Percentiles rank a stretch among this genome's conserved stretches.
These are phyloP conservation scores for Drosophila bifasciata DNA, from an alignment of 1,140 invertebrate genomes.

Conservation along the genomic window DNA sequence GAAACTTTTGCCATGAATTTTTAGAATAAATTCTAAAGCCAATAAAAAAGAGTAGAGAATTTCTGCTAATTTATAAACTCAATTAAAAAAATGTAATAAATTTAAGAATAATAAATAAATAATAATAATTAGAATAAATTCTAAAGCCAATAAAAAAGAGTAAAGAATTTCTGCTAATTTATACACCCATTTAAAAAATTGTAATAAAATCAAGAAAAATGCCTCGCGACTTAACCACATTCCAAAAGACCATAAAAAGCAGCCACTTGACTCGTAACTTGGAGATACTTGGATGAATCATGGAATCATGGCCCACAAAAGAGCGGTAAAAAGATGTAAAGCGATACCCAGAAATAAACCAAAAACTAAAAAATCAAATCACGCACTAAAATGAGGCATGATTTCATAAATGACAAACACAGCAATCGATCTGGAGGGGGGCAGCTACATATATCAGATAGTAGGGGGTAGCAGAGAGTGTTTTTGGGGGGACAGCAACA, in stretches of 20 bases:
- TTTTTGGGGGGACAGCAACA: neutral
- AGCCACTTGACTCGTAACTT: neutral
- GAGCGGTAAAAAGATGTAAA: neutral
- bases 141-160: neutral
- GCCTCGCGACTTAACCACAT: neutral
- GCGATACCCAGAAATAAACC: neutral
- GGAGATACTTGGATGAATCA: slow-evolving; percentile 19
- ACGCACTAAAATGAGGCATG: slow-evolving; percentile 58
- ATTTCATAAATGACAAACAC: slow-evolving; percentile 71
- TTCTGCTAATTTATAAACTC: neutral
- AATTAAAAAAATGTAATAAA: no score
- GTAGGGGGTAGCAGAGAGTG: neutral
- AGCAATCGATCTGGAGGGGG: slow-evolving; percentile 27
- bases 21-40: no score
- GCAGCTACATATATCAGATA: slow-evolving; percentile 4
- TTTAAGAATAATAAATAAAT: no score
- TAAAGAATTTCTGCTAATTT: neutral
- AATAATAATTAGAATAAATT: no score
- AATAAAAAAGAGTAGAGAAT: neutral
- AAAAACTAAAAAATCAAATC: slow-evolving; percentile 55
- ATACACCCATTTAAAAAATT: no score
- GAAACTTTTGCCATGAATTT: no score
- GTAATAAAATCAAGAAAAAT: neutral
- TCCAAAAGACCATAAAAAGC: slow-evolving; percentile 25
- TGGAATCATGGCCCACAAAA: no score